Evolutionary conservation across 2,888 invertebrate genomes (phyloP), one percentile per base, ranked within the genome.

Genomic region (Parnassius mnemosyne): DNA sequence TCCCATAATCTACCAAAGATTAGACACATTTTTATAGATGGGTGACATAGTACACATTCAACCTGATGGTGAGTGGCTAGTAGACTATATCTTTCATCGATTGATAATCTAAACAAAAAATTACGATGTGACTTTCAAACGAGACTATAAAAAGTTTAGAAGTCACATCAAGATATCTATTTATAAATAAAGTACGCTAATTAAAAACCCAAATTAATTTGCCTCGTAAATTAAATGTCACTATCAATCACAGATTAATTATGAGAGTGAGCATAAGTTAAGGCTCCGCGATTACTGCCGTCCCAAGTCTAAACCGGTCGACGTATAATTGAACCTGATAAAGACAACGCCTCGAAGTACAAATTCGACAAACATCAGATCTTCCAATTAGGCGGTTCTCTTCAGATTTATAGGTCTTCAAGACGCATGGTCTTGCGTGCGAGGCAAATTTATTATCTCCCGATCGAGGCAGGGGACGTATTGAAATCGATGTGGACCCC

Each of bases 311-410:
- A 52, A 60, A 59, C 44, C 61, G 43, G 62, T 65, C 53, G 58
- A 44, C 57, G 53, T 57, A 73, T 76, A 77, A 78, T 77, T 77
- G 77, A 75, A 68, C 69, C 71, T 71, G 69, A 74, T 72, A 73
- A 77, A 73, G 68, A 70, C 43, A 44, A 34, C 54, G 53, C 50
- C 13, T 55, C 44, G 46, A 11, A 54, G 74, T 77, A 79, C 78
- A 77, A 78, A 78, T 79, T 76, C 76, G 76, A 69, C 72, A 69
- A 74, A 74, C 76, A 76, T 73, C 72, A 70, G 66, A 70, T 71
- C 74, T 71, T 67, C 78, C 73, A 79, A 74, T 73, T 79, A 78
- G 74, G 66, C 71, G 68, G 71, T 70, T 66, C 67, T 72, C 71
- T 57, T 69, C 67, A 68, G 71, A 79, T 79, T 78, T 79, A 79